A percentile compares a stretch with the other conserved stretches of the same genome.
Conservation (phyloP, 2,113 vertebrate species). For the Trinectes maculatus region DNA sequence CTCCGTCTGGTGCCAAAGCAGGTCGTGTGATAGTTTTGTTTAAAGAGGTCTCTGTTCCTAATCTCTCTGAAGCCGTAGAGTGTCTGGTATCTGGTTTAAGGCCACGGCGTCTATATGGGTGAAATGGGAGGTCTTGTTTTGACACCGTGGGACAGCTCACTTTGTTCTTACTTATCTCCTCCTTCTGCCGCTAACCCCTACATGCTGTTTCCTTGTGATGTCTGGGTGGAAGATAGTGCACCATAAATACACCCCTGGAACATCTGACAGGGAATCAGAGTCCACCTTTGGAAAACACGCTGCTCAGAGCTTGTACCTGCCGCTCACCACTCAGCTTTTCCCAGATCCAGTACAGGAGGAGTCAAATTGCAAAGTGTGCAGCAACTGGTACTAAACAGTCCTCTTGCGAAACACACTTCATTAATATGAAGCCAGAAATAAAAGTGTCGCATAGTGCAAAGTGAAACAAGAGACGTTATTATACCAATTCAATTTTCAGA, state of each 20-base stretch:
- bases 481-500: no score
- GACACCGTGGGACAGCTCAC: slow-evolving; percentile 65
- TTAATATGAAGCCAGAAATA: no score
- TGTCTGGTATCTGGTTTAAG: slow-evolving; percentile 66
- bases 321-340: background rate
- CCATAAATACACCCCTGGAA: background rate
- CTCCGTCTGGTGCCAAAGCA: slow-evolving; percentile 14
- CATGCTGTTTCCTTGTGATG: slow-evolving; percentile 46
- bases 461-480: no score
- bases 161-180: slow-evolving; percentile 78
- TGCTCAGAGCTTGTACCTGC: slow-evolving; percentile 1
- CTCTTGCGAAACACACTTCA: no score
- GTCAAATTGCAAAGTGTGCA: background rate
- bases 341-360: background rate
- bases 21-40: slow-evolving; percentile 66
- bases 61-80: slow-evolving; percentile 34
- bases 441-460: no score
- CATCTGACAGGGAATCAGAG: background rate
- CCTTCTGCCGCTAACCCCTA: slow-evolving; percentile 28
- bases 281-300: background rate
- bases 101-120: slow-evolving; percentile 50
- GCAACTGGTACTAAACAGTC: background rate
- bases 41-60: slow-evolving; percentile 55
- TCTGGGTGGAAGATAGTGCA: slow-evolving; percentile 27
- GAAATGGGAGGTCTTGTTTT: slow-evolving; percentile 74